Conservation (phyloP, 2,113 vertebrate species). For the Nipponia nippon region DNA sequence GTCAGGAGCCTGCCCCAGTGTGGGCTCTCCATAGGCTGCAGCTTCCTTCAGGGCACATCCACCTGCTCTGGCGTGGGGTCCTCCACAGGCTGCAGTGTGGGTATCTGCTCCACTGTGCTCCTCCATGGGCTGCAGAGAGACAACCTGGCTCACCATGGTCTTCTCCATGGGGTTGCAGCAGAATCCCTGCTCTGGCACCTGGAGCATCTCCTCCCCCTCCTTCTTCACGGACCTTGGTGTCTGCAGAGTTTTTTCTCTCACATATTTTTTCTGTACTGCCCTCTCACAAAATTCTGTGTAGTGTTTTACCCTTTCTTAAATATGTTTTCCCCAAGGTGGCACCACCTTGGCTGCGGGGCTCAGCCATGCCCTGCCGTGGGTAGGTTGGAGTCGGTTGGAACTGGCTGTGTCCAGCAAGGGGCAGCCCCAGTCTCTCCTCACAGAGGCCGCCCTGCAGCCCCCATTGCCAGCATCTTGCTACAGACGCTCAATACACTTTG, state of each 20-base stretch:
- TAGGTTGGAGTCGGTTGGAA: neutral
- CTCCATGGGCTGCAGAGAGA: neutral
- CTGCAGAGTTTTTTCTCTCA: neutral
- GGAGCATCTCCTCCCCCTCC: neutral
- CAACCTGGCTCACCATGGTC: neutral
- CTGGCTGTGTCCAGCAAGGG: neutral
- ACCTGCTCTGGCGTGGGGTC: neutral
- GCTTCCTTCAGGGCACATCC: neutral
- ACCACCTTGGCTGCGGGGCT: neutral
- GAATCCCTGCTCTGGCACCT: neutral
- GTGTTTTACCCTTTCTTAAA: neutral
- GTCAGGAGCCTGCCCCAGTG: neutral
- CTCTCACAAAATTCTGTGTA: neutral
- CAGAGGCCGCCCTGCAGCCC: neutral
- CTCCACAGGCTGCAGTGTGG: neutral
- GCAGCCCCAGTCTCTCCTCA: neutral
- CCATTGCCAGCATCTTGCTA: neutral
- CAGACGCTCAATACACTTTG: neutral
- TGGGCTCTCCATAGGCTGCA: neutral
- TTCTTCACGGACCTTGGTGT: neutral
- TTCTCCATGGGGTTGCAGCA: neutral
- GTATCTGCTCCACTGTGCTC: neutral
- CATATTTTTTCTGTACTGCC: neutral
- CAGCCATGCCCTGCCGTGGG: fast-evolving
- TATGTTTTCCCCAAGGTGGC: fast-evolving